Percentiles rank a stretch among this genome's conserved stretches.
Conservation (phyloP, 2,888 invertebrate genomes). For the Bombylius major region DNA sequence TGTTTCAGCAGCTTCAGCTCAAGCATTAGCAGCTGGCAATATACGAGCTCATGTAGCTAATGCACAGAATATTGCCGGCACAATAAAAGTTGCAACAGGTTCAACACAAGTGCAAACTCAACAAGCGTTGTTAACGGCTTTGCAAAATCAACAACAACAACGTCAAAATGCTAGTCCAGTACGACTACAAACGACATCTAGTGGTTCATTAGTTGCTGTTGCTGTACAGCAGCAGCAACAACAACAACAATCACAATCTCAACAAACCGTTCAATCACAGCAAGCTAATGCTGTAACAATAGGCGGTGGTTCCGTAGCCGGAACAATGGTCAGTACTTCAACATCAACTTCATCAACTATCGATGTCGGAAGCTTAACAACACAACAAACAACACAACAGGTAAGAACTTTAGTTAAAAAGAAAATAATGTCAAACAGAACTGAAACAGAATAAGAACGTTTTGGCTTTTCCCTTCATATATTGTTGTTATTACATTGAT, state of each 20-base stretch:
- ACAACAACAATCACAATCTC: background rate
- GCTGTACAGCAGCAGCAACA: conserved; percentile 39
- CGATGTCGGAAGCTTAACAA: conserved; percentile 8
- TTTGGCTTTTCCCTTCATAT: no score
- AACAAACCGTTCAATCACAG: background rate
- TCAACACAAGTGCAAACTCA: conserved; percentile 36
- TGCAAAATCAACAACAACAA: conserved; percentile 43
- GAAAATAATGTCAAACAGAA: conserved; percentile 33
- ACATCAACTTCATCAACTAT: conserved; percentile 9
- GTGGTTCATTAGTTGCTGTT: conserved; percentile 45
- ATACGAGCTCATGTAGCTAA: conserved; percentile 40
- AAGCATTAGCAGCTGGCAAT: conserved; percentile 37
- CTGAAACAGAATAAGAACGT: conserved; percentile 29
- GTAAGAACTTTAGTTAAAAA: conserved; percentile 36
- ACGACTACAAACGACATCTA: conserved; percentile 42
- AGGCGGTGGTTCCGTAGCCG: no score
- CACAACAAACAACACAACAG: conserved; percentile 31
- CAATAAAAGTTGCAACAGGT: conserved; percentile 40
- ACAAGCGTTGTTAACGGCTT: conserved; percentile 42
- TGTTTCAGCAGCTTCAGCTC: conserved; percentile 42
- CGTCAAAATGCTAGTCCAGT: conserved; percentile 47
- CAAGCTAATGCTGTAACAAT: background rate
- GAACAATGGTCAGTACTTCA: background rate
- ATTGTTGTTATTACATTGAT: no score
- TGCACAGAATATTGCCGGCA: conserved; percentile 37